Base-by-base conservation (phyloP, 2,888 invertebrate species). In the Halictus quadricinctus region DNA sequence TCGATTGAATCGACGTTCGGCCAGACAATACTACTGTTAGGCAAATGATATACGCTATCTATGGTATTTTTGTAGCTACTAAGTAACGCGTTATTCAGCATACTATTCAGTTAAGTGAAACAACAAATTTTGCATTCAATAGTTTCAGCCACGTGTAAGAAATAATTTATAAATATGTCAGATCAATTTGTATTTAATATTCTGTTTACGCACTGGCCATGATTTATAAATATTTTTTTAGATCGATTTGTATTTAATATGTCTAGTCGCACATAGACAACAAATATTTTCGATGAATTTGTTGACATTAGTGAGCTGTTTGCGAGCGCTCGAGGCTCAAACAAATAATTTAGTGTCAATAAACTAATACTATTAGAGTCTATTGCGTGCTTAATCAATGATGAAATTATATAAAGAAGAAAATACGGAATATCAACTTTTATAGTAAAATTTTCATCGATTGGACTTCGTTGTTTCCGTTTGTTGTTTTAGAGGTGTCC, bases 361-460 rank as follows among this genome's bases (percentile, higher is more conserved):
- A 77, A 50, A 80, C 75, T 66, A 60, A 81, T 82, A 72, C 80
- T 58, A 41, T 70, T 79, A 83, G 75, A 54, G 66, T 79, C 72
- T 58, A 66, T 21, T 10, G 66, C 66, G 73, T 50, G 58, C 60
- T 81, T 72, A 72, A 73, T 75, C 72, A 70, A 78, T 46, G 50
- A 77, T 66, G 66, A 76, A 54, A 54, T 54, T 54, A n/a, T n/a
- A 76, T 46, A 18, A 43, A 13, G 41, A 12, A 54, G n/a, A 54
- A 8, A 50, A 21, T 25, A 60, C 29, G 41, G 54, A 72, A 76
- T 69, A 72, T 36, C 54, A 36, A 66, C 36, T 54, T 58, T 41
- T 15, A 72, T 82, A 48, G 21, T 72, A 36, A 15, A 66, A 58
- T 18, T 54, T 6, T 50, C 18, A 54, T 13, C 25, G 18, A 66